Evolutionary conservation across 2,113 vertebrate genomes (phyloP), one percentile per base, ranked within the genome.

Genomic region (Nematolebias whitei): DNA sequence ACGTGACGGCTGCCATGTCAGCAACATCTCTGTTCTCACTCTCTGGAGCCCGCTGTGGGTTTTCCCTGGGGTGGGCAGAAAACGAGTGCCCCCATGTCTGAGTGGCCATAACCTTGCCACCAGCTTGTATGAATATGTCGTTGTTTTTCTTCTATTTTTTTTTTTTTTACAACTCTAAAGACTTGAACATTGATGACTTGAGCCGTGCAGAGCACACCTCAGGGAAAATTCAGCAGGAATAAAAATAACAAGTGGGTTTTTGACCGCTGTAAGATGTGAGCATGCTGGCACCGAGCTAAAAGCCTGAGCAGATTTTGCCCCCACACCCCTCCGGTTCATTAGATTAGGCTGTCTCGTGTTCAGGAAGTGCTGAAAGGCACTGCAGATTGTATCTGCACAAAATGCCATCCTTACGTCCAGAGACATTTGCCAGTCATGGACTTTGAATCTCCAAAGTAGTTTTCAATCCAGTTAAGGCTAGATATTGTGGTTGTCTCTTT

Each of bases 311-410:
- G 85, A 85, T 88, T 81, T 65, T 72, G 45, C 48, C 78, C 59
- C 29, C 69, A 61, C 40, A 41, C 39, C 24, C 48, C 55, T 44
- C 60, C 23, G 29, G 76, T 69, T 92, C 86, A 93, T 94, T 92
- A 78, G 90, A 94, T 93, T 94, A 93, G 88, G 49, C 81, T 76
- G 88, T 91, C 90, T 92, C 67, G 70, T 84, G 72, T 84, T 88
- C 90, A 89, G 92, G 92, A 93, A 92, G 91, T 84, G 93, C 93
- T 93, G 93, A 93, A 92, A 93, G 91, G 89, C 90, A 78, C 74
- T 88, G 85, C 76, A 80, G 92, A 93, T 94, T 74, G 72, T 89
- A 93, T 93, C 91, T 73, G 63, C 62, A 73, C 65, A 58, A 85
- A 84, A 87, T 66, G 58, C 84, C 78, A 84, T 78, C 77, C 79